These are phyloP conservation scores for Cecidostiba fungosa DNA, from an alignment of 2,888 invertebrate genomes.

Conservation along the genomic window DNA sequence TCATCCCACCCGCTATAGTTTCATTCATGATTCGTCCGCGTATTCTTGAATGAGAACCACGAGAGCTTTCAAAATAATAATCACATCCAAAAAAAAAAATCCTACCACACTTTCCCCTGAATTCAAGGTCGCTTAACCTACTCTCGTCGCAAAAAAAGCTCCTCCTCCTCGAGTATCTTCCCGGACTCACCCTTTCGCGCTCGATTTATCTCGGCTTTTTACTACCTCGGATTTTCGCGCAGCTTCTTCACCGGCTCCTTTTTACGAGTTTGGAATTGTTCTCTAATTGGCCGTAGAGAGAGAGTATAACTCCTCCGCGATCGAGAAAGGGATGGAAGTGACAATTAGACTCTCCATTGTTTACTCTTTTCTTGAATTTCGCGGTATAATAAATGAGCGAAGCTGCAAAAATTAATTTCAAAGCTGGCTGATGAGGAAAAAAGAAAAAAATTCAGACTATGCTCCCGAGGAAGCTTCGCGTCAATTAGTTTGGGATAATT, in stretches of 20 bases:
- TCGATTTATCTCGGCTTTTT: conserved; percentile 52
- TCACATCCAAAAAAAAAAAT: background rate
- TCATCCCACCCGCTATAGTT: background rate
- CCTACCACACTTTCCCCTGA: background rate
- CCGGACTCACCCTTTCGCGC: conserved; percentile 22
- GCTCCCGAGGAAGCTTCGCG: conserved; percentile 54
- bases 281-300: conserved; percentile 52
- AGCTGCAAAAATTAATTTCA: background rate
- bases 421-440: background rate
- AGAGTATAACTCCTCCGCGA: background rate
- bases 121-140: background rate
- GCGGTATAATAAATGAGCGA: no score
- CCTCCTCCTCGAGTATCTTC: background rate
- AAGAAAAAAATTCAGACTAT: background rate
- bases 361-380: background rate
- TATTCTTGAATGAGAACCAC: background rate
- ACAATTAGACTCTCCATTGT: conserved; percentile 33
- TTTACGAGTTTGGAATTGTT: conserved; percentile 53
- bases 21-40: conserved; percentile 34
- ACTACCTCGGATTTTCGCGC: conserved; percentile 28
- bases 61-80: background rate
- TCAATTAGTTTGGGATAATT: conserved; percentile 79
- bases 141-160: background rate
- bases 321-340: conserved; percentile 50
- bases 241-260: background rate